A percentile compares a stretch with the other conserved stretches of the same genome.
Evolutionary conservation across 2,797 vertebrate species (phyloP).

Genomic region (Acridotheres tristis): DNA sequence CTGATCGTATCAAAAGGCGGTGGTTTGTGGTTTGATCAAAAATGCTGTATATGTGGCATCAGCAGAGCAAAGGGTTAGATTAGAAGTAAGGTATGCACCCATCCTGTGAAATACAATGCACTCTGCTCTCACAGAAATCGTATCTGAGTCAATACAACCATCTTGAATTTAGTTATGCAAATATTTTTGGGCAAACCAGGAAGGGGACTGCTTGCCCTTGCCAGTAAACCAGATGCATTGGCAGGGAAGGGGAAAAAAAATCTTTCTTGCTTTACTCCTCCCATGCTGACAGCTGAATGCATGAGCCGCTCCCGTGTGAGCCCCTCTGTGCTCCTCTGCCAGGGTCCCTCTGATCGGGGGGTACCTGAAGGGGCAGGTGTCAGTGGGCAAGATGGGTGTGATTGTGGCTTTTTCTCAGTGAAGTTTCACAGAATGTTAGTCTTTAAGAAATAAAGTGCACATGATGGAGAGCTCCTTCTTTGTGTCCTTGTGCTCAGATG

Average conservation of each 20-base stretch:
- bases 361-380: neutral
- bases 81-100: neutral
- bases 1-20: neutral
- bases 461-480: neutral
- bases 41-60: neutral
- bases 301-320: rapidly evolving
- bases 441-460: neutral
- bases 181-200: neutral
- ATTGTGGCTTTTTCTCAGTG: neutral
- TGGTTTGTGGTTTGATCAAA: neutral
- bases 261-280: neutral
- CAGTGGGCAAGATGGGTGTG: neutral
- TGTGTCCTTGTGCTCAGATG: neutral
- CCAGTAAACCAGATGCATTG: neutral
- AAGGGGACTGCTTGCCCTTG: neutral
- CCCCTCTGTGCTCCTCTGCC: neutral
- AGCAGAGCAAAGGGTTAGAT: neutral
- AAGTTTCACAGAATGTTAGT: neutral
- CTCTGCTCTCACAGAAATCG: neutral
- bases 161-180: slow-evolving; percentile 31
- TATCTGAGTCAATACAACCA: neutral
- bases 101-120: neutral
- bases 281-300: neutral
- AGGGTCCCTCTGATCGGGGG: neutral
- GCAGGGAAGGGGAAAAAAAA: neutral